Base-by-base conservation (phyloP, 2,888 invertebrate species). In the Zelleria hepariella region DNA sequence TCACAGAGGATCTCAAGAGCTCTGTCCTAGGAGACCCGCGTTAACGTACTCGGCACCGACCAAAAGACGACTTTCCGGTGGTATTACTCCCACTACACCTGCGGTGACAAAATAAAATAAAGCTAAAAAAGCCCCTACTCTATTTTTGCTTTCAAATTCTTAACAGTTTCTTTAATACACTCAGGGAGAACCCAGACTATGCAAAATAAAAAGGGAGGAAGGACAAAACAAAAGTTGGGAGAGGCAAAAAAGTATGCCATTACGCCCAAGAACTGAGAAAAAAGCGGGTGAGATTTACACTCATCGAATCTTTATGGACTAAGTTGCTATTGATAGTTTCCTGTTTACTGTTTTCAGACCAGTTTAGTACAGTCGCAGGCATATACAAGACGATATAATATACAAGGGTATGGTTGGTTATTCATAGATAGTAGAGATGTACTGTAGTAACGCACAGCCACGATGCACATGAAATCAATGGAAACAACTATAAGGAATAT, bases 81-180 rank as follows among this genome's bases (percentile, higher is more conserved):
- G 81, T 82, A 91, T 81, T 72, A 92, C 90, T 86, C 91, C 91
- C 89, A 92, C 90, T 83, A 92, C 82, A 90, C 90, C 90, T 90
- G 89, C 80, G 80, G 83, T 83, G 86, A 88, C 80, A 90, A 88
- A 88, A 86, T 80, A 66, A 68, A 65, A 42, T 42, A 85, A 84
- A 75, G 80, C 86, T 86, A 86, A 81, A 86, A 86, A 85, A 81
- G 82, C 73, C 73, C 78, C 78, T 75, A 78, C 79, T 74, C 72
- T 68, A 76, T 42, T 15, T 42, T 42, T 42, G 32, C 32, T 4
- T 42, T 4, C 32, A 4, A 4, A 42, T 15, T 42, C 32, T 42
- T 42, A 3, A 42, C 15, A 42, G 32, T 15, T 42, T 42, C 10
- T 42, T 15, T 15, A 15, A 42, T 42, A 15, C 15, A 42, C 61